These are phyloP conservation scores for Orchesellides sinensis DNA, from an alignment of 2,888 invertebrate genomes.

Conservation along the genomic window DNA sequence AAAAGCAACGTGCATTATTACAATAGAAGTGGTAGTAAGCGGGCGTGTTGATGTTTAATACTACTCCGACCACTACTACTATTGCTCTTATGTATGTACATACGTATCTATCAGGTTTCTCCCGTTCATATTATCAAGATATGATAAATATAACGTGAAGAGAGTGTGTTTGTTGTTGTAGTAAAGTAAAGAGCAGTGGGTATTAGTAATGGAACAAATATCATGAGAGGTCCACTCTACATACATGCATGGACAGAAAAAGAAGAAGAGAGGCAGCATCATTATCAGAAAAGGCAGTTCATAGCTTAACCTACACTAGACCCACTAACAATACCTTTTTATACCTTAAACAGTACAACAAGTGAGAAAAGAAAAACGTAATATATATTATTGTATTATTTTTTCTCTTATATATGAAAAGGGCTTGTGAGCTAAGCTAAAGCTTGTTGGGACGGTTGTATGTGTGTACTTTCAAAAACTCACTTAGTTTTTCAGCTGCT, in stretches of 20 bases:
- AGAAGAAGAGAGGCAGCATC: conserved; percentile 52
- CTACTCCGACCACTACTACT: background rate
- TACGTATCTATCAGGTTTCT: conserved; percentile 18
- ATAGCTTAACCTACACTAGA: too few relatives aligned
- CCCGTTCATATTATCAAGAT: conserved; percentile 49
- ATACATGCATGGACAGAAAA: conserved; percentile 44
- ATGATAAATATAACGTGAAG: too few relatives aligned
- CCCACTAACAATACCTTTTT: too few relatives aligned
- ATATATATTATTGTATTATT: too few relatives aligned
- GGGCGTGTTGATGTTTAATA: conserved; percentile 53
- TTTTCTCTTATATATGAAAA: too few relatives aligned
- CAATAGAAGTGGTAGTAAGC: conserved; percentile 26
- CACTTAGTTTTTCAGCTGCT: too few relatives aligned
- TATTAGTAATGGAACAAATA: conserved; percentile 43
- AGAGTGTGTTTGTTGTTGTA: too few relatives aligned
- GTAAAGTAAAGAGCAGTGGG: conserved; percentile 7
- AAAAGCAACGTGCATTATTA: conserved; percentile 34
- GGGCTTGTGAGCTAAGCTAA: too few relatives aligned
- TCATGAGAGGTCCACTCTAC: conserved; percentile 55
- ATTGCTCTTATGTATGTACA: background rate
- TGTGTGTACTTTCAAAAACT: too few relatives aligned
- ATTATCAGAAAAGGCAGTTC: background rate
- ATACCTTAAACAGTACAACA: too few relatives aligned
- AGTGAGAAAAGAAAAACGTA: background rate
- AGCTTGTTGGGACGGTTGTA: too few relatives aligned